Evolutionary conservation across 1,140 invertebrate species (phyloP), one percentile per base, ranked within the genome.

Genomic region (Bradynema listronoti): DNA sequence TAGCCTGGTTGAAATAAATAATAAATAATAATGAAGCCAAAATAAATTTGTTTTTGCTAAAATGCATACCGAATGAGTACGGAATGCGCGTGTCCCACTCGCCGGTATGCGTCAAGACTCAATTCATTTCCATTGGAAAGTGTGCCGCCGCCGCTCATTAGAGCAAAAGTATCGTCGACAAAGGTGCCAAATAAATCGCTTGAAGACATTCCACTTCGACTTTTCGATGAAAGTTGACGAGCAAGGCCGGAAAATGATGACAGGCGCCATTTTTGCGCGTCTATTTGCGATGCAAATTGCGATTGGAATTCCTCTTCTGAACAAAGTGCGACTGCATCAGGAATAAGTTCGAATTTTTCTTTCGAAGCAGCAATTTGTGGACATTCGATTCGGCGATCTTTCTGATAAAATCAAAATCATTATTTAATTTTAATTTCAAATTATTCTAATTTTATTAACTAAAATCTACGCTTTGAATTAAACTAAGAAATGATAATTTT

Each of bases 21-120:
- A 19, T 11, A 39, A 11, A 11, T 39, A 39, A 11, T 39, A 39
- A 11, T 19, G 11, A 39, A 11, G 36, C 36, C 19, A 19, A 39
- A 19, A 11, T 39, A 39, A 39, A 39, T 43, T 4, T 43, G 42
- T 19, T 19, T 39, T 39, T 19, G 36, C 14, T 6, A 51, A 45
- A 30, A 51, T 22, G 27, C 39, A 43, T 51, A 51, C 49, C 52
- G 41, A 3, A 55, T 4, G 3, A 55, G n/a, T 7, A 16, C 32
- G 9, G 60, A 61, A 39, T 62, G 66, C 19, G n/a, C 19, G 9
- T 67, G 63, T 11, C 49, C 60, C 14, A 55, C 27, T 14, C 50
- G 24, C 4, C 52, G n/a, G 43, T 55, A 54, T 3, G 32, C 50
- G 32, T 55, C 52, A 30, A 55, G 3, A 16, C 52, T 55, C 11